Base-by-base conservation (phyloP, 2,888 invertebrate genomes). In the Drosophila vallismaia region DNA sequence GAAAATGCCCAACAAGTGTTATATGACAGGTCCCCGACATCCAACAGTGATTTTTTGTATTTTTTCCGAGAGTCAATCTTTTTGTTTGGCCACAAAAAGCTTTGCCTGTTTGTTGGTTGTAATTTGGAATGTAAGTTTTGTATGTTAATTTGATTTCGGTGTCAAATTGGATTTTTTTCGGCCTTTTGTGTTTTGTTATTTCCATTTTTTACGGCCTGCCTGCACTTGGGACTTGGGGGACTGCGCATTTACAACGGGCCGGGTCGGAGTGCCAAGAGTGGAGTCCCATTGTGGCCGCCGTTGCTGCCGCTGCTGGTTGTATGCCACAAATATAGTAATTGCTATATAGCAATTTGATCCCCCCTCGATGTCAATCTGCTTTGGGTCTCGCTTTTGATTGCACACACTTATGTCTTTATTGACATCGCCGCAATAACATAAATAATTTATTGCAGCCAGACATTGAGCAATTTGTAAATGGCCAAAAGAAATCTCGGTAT, bases 111-210 rank as follows among this genome's bases (percentile, higher is more conserved):
- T 24, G 66, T 49, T 49, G 36, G 12, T 24, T 69, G 71, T 69
- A 49, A 63, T 69, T 56, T 60, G 60, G 60, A 60, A 63, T 85
- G 82, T 79, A 75, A 75, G 83, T 83, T 71, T 62, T 84, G 76
- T 84, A 73, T 86, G 82, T 82, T 86, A 81, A 82, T 82, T 77
- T 86, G 86, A 86, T 83, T 86, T 80, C 38, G 85, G 82, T 84
- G 82, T 82, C 87, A 86, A 86, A 84, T 81, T 73, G 59, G 74
- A 44, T 49, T 24, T 86, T 82, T 58, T 42, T 51, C 33, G 29
- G 36, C 28, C 44, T 66, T 44, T 71, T 40, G 63, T 50, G 26
- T 31, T 52, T 8, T 26, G 33, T 71, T 62, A 52, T 46, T 45
- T 56, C 42, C 24, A 63, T 54, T 66, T 76, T 81, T 76, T 82